A percentile compares a stretch with the other conserved stretches of the same genome.
These are phyloP conservation scores for Lycia hirtaria DNA, from an alignment of 2,888 invertebrate species.

Conservation along the genomic window DNA sequence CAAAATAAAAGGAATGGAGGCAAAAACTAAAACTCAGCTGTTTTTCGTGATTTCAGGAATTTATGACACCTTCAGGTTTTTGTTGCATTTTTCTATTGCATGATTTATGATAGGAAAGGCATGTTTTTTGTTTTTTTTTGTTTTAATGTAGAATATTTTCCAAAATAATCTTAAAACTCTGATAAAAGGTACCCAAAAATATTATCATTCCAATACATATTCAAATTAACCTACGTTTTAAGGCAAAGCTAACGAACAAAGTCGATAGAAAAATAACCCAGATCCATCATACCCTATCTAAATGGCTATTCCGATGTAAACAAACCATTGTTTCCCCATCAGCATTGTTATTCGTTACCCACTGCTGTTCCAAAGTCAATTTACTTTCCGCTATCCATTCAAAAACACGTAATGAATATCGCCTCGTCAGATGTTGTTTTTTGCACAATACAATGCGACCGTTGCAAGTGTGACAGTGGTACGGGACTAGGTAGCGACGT, in stretches of 20 bases:
- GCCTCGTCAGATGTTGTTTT: conserved; percentile 1
- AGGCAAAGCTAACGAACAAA: not conserved
- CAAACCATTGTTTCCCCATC: conserved; percentile 6
- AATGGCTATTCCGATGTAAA: conserved; percentile 1
- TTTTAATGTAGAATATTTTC: too few relatives aligned
- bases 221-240: not conserved
- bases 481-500: conserved; percentile 33
- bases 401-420: conserved; percentile 11
- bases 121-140: too few relatives aligned
- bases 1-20: too few relatives aligned
- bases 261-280: not conserved
- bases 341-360: conserved; percentile 8
- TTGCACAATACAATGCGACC: conserved; percentile 13
- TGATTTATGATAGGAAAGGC: too few relatives aligned
- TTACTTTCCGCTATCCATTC: conserved; percentile 7
- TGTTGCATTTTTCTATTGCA: too few relatives aligned
- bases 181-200: too few relatives aligned
- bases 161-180: too few relatives aligned
- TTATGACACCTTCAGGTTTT: too few relatives aligned
- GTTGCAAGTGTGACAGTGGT: not conserved
- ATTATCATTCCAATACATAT: too few relatives aligned
- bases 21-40: too few relatives aligned
- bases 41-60: too few relatives aligned
- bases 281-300: conserved; percentile 15
- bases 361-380: conserved; percentile 7